Evolutionary conservation across 92 coral and sea anemone species (phyloP).

Genomic region (Phenganax stokvisi): DNA sequence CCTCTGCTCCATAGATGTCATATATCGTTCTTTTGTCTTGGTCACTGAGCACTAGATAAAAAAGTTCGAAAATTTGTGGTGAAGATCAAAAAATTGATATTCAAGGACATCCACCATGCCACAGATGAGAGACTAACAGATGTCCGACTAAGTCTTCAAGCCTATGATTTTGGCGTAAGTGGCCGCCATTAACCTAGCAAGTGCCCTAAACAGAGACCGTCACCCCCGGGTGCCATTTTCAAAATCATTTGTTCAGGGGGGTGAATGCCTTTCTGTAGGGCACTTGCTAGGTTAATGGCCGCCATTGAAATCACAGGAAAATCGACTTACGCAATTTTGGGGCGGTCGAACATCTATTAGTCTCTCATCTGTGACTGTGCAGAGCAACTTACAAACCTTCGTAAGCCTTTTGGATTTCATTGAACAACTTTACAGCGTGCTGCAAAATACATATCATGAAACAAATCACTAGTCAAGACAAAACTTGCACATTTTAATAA

Average conservation of each 20-base stretch:
- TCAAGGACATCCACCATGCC: too few relatives aligned
- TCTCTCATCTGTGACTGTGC: too few relatives aligned
- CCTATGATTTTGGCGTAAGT: too few relatives aligned
- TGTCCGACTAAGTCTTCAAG: too few relatives aligned
- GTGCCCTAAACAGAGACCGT: too few relatives aligned
- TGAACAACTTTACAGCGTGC: conserved; percentile 88
- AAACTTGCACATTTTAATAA: not conserved
- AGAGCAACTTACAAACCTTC: conserved; percentile 57
- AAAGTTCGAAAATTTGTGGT: not conserved
- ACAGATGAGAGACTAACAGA: too few relatives aligned
- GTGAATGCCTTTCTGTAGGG: too few relatives aligned
- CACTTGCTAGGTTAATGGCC: too few relatives aligned
- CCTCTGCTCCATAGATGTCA: conserved; percentile 95
- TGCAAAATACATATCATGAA: conserved; percentile 19
- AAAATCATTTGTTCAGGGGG: not conserved
- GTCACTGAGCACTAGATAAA: conserved; percentile 61
- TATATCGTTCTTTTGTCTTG: conserved; percentile 74
- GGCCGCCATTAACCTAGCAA: too few relatives aligned
- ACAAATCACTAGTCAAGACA: not conserved
- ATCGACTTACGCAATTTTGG: too few relatives aligned
- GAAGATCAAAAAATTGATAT: not conserved
- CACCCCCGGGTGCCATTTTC: not conserved
- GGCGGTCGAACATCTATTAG: too few relatives aligned
- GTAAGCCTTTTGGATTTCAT: conserved; percentile 80
- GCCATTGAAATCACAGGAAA: too few relatives aligned